Evolutionary conservation across 2,797 vertebrate species (phyloP).

Genomic region (Enteromius thamalakanensis): DNA sequence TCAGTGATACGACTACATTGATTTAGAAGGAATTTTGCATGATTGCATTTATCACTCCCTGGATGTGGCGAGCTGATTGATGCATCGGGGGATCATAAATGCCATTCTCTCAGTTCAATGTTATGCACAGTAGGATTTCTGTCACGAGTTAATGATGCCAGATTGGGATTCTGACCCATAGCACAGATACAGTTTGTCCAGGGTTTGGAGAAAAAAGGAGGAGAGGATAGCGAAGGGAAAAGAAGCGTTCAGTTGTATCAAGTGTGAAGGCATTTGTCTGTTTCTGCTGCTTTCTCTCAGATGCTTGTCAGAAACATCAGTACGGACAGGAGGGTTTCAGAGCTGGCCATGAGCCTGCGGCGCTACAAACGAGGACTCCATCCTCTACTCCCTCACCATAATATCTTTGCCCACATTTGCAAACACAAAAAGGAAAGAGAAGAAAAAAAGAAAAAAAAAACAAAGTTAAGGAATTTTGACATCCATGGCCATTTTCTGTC

Average conservation of each 20-base stretch:
- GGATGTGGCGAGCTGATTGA: conserved; percentile 34
- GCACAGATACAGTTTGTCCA: conserved; percentile 14
- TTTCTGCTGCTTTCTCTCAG: conserved; percentile 66
- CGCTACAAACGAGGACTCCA: conserved; percentile 69
- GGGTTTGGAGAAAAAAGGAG: conserved; percentile 14
- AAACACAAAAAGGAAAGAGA: conserved; percentile 53
- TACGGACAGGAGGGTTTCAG: conserved; percentile 77
- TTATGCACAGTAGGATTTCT: conserved; percentile 28
- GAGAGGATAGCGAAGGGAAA: conserved; percentile 6
- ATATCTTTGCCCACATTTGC: conserved; percentile 54
- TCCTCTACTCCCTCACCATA: conserved; percentile 64
- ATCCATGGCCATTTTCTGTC: conserved; percentile 83
- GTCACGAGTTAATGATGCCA: conserved; percentile 22
- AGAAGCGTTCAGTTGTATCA: conserved; percentile 39
- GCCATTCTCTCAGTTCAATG: conserved; percentile 25
- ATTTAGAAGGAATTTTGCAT: conserved; percentile 33
- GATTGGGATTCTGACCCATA: conserved; percentile 29
- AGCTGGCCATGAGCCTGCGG: conserved; percentile 78
- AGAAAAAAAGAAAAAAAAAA: conserved; percentile 38
- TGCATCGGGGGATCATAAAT: conserved; percentile 28
- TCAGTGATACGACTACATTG: conserved; percentile 40
- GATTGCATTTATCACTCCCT: conserved; percentile 38
- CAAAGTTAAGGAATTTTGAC: conserved; percentile 79
- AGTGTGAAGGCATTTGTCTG: conserved; percentile 64
- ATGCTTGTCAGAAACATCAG: conserved; percentile 66